These are phyloP conservation scores for Coenonympha glycerion DNA, from an alignment of 2,888 invertebrate genomes.

Conservation along the genomic window DNA sequence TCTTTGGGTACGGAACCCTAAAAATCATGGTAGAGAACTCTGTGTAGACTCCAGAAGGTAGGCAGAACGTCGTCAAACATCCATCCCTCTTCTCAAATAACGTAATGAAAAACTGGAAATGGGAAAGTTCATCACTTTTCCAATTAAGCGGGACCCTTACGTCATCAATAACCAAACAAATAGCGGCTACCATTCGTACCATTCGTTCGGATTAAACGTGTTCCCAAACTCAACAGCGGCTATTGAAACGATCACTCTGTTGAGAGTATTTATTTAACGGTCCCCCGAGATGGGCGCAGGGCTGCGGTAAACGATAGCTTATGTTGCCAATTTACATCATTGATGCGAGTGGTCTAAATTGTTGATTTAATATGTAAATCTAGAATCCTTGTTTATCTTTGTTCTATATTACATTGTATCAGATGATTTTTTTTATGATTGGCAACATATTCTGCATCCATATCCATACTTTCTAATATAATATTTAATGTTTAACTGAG, in stretches of 20 bases:
- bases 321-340: conserved; percentile 67
- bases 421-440: too few relatives aligned
- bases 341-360: conserved; percentile 50
- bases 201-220: conserved; percentile 31
- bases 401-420: neutral
- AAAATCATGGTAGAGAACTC: too few relatives aligned
- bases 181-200: conserved; percentile 20
- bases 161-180: conserved; percentile 18
- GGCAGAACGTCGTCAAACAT: neutral
- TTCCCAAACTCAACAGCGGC: conserved; percentile 40
- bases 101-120: conserved; percentile 1
- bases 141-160: conserved; percentile 20
- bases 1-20: too few relatives aligned
- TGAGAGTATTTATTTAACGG: conserved; percentile 54
- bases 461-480: too few relatives aligned
- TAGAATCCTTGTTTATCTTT: conserved; percentile 24
- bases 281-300: conserved; percentile 47
- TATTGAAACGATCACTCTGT: conserved; percentile 45
- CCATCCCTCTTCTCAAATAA: neutral
- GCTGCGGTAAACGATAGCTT: conserved; percentile 55
- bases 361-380: conserved; percentile 64
- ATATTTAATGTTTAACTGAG: too few relatives aligned
- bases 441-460: too few relatives aligned
- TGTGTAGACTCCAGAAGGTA: neutral
- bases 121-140: conserved; percentile 20